These are phyloP conservation scores for Drosophila nigrodunni DNA, from an alignment of 1,140 invertebrate species.

Conservation along the genomic window DNA sequence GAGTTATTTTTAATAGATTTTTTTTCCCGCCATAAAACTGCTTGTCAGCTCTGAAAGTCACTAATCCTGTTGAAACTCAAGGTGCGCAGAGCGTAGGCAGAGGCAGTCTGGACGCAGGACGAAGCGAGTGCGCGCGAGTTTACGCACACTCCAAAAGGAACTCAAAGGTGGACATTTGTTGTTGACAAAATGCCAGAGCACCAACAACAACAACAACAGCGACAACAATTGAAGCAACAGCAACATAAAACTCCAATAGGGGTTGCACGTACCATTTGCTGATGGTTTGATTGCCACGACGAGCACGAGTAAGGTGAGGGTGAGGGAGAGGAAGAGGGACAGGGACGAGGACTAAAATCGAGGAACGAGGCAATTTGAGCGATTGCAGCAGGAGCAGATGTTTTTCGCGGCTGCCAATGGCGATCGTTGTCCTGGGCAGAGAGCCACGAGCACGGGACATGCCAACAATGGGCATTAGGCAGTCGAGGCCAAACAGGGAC, in stretches of 20 bases:
- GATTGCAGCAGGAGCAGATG: slow-evolving; percentile 84
- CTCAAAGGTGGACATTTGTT: slow-evolving; percentile 57
- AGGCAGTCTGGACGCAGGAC: slow-evolving; percentile 1
- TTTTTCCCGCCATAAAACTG: too few species aligned
- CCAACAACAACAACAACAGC: slow-evolving; percentile 41
- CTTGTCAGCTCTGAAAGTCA: neutral
- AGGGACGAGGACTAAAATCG: slow-evolving; percentile 4
- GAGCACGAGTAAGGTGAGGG: neutral
- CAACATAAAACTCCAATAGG: slow-evolving; percentile 59
- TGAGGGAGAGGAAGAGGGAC: neutral
- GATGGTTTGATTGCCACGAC: slow-evolving; percentile 46
- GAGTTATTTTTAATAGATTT: too few species aligned
- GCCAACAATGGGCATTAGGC: slow-evolving; percentile 63
- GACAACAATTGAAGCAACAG: slow-evolving; percentile 41
- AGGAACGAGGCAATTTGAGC: slow-evolving; percentile 45
- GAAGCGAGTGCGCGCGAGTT: slow-evolving; percentile 24
- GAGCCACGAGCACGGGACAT: slow-evolving; percentile 33
- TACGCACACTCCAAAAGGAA: slow-evolving; percentile 41
- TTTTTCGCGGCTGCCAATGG: slow-evolving; percentile 72
- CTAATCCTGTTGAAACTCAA: slow-evolving; percentile 72
- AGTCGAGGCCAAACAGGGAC: slow-evolving; percentile 1
- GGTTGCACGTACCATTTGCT: slow-evolving; percentile 62
- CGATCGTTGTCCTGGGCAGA: slow-evolving; percentile 26
- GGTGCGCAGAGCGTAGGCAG: slow-evolving; percentile 44
- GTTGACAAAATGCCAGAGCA: slow-evolving; percentile 67